Evolutionary conservation across 2,888 invertebrate genomes (phyloP).

Genomic region (Germaria angustata): DNA sequence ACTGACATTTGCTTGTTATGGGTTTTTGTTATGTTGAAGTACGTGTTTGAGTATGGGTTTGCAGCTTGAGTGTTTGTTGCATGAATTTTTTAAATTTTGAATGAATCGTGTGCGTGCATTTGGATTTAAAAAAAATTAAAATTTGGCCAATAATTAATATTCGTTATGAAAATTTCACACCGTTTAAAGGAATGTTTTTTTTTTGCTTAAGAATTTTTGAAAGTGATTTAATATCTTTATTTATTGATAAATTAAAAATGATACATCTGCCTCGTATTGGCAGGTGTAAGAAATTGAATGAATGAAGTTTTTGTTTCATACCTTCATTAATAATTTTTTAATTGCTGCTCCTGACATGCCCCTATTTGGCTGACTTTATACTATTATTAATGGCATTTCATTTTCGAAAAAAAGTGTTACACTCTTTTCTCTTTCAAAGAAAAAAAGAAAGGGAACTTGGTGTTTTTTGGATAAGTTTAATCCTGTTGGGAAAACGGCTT

Average conservation of each 20-base stretch:
- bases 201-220: slow-evolving; percentile 19
- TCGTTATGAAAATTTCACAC: slow-evolving; percentile 63
- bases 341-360: neutral
- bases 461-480: too few relatives aligned
- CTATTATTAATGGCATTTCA: too few relatives aligned
- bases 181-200: slow-evolving; percentile 21
- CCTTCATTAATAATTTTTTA: neutral
- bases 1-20: slow-evolving; percentile 52
- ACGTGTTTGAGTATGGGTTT: neutral
- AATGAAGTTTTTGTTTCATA: too few relatives aligned
- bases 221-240: slow-evolving; percentile 63
- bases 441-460: too few relatives aligned
- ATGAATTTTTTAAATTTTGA: slow-evolving; percentile 49
- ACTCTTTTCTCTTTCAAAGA: too few relatives aligned
- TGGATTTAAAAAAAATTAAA: slow-evolving; percentile 8
- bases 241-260: neutral
- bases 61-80: slow-evolving; percentile 26
- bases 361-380: too few relatives aligned
- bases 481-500: too few relatives aligned
- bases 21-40: neutral
- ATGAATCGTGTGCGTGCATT: slow-evolving; percentile 47
- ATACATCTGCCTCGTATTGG: slow-evolving; percentile 32
- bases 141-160: slow-evolving; percentile 50
- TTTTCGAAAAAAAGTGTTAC: too few relatives aligned
- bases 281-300: slow-evolving; percentile 42